Percentiles rank a stretch among this genome's conserved stretches.
Conservation (phyloP, 2,797 vertebrate genomes). For the Ciconia nigra region DNA sequence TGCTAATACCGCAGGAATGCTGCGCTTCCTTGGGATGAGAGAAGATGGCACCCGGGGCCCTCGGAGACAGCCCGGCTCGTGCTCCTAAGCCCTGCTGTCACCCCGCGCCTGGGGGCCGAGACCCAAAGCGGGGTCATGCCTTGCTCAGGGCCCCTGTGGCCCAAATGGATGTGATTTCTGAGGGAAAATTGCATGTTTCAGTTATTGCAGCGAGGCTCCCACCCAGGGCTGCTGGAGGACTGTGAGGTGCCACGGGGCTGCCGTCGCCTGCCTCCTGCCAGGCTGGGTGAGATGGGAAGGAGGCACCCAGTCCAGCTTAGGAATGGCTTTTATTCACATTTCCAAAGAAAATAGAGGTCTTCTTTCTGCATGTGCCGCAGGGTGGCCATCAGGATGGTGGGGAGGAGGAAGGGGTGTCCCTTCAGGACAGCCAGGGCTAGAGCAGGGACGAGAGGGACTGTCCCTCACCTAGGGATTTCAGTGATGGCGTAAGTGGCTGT, state of each 20-base stretch:
- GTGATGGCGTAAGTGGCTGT: background rate
- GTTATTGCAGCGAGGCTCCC: background rate
- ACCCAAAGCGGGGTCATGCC: fast-evolving
- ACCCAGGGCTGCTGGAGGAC: background rate
- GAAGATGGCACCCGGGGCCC: background rate
- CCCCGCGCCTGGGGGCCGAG: fast-evolving
- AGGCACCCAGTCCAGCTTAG: background rate
- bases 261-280: background rate
- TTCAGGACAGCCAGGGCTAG: background rate
- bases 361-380: background rate
- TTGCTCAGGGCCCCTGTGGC: background rate
- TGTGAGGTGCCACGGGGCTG: fast-evolving
- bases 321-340: slow-evolving; percentile 16
- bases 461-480: background rate
- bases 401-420: background rate
- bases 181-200: background rate
- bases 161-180: background rate
- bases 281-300: background rate
- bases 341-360: background rate
- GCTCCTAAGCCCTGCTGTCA: background rate
- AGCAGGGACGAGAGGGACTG: background rate
- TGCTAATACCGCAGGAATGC: slow-evolving; percentile 55
- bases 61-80: fast-evolving
- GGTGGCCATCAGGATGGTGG: background rate
- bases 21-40: background rate